Percentiles rank a stretch among this genome's conserved stretches.
Evolutionary conservation across 2,888 invertebrate species (phyloP).

Genomic region (Atrina japonica): DNA sequence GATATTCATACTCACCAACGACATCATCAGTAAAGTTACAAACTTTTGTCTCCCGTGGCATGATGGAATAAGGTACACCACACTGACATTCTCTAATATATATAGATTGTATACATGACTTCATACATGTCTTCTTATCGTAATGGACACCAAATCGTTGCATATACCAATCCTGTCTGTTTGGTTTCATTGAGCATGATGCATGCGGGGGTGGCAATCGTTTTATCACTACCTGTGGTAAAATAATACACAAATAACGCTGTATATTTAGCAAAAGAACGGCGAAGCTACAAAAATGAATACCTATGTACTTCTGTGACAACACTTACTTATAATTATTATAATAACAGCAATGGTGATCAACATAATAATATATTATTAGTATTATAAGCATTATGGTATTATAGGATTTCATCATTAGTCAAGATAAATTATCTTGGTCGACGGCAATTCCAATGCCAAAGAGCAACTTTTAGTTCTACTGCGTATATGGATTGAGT

Average conservation of each 20-base stretch:
- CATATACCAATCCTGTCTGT: slow-evolving; percentile 55
- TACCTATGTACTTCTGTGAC: no score
- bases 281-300: no score
- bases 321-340: not conserved
- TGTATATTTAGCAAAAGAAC: no score
- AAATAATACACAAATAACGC: no score
- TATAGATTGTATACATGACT: slow-evolving; percentile 77
- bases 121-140: slow-evolving; percentile 78
- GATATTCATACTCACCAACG: slow-evolving; percentile 41
- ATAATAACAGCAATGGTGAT: no score
- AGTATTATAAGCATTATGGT: no score
- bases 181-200: slow-evolving; percentile 65
- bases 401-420: no score
- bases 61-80: slow-evolving; percentile 58
- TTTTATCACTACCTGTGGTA: slow-evolving; percentile 61
- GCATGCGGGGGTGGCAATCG: slow-evolving; percentile 78
- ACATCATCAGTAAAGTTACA: slow-evolving; percentile 53
- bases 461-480: no score
- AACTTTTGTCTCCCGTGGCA: slow-evolving; percentile 42
- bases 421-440: no score
- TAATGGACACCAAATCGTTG: slow-evolving; percentile 58
- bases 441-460: no score
- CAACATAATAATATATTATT: no score
- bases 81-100: slow-evolving; percentile 75
- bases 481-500: no score